These are phyloP conservation scores for Tetheella fluctuosa DNA, from an alignment of 2,888 invertebrate species.

Conservation along the genomic window DNA sequence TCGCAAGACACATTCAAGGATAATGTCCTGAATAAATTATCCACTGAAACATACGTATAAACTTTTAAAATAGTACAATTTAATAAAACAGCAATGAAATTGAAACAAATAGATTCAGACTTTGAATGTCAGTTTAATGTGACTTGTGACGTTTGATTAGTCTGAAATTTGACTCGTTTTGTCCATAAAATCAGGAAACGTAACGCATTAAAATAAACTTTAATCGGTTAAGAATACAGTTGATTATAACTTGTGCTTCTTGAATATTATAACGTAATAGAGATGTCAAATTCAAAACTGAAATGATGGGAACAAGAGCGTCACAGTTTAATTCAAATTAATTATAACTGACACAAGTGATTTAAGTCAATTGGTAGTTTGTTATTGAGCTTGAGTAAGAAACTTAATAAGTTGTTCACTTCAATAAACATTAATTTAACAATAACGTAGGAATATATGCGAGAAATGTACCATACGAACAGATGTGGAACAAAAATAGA, in stretches of 20 bases:
- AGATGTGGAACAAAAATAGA: too few relatives aligned
- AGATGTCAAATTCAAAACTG: slow-evolving; percentile 32
- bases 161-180: slow-evolving; percentile 38
- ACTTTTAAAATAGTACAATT: neutral
- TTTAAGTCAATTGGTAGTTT: slow-evolving; percentile 6
- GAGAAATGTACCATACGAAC: too few relatives aligned
- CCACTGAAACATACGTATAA: neutral
- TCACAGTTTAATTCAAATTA: slow-evolving; percentile 24
- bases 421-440: neutral
- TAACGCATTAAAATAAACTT: slow-evolving; percentile 24
- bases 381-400: neutral
- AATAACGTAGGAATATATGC: neutral
- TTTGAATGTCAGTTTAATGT: slow-evolving; percentile 12
- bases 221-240: slow-evolving; percentile 14
- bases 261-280: slow-evolving; percentile 34
- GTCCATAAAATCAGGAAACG: slow-evolving; percentile 34
- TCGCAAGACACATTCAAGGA: neutral
- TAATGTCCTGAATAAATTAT: neutral
- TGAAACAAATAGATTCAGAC: neutral
- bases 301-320: slow-evolving; percentile 38
- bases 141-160: slow-evolving; percentile 29
- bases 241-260: slow-evolving; percentile 19
- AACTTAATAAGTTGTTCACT: neutral
- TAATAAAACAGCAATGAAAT: slow-evolving; percentile 4
- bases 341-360: slow-evolving; percentile 27